A percentile compares a stretch with the other conserved stretches of the same genome.
These are phyloP conservation scores for Lepetodrilus schrolli DNA, from an alignment of 2,888 invertebrate species.

Conservation along the genomic window DNA sequence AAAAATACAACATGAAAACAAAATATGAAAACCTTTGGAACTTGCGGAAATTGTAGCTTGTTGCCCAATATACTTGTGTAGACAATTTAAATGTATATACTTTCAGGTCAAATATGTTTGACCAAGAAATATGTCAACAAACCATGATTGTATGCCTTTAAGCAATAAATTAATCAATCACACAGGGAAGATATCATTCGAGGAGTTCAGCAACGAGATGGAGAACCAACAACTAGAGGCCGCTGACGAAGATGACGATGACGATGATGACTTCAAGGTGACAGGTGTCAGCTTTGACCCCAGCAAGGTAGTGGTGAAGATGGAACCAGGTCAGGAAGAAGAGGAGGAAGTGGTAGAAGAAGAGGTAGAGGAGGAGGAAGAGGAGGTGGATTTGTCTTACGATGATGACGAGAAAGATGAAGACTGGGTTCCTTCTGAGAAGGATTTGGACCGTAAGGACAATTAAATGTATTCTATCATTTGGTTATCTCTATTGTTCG, in stretches of 20 bases:
- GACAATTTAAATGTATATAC: too few relatives aligned
- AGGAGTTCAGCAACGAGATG: slow-evolving; percentile 59
- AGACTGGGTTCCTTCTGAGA: slow-evolving; percentile 29
- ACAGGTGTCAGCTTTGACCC: slow-evolving; percentile 11
- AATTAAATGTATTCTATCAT: not conserved
- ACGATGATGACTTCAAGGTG: not conserved
- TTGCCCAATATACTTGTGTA: too few relatives aligned
- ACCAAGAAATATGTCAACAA: too few relatives aligned
- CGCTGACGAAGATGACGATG: slow-evolving; percentile 24
- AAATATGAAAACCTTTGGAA: not conserved
- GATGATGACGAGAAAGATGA: slow-evolving; percentile 31
- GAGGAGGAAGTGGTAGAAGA: slow-evolving; percentile 28
- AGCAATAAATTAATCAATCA: too few relatives aligned
- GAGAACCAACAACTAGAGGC: slow-evolving; percentile 35
- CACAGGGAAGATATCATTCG: slow-evolving; percentile 56
- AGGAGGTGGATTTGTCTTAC: slow-evolving; percentile 23
- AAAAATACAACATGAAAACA: not conserved
- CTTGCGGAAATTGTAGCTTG: too few relatives aligned
- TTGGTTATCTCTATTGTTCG: too few relatives aligned
- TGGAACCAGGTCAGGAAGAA: slow-evolving; percentile 22
- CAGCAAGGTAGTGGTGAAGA: slow-evolving; percentile 27
- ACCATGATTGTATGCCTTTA: too few relatives aligned
- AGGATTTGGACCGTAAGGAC: not conserved
- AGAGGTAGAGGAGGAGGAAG: slow-evolving; percentile 22
- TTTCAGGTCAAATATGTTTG: too few relatives aligned